A percentile compares a stretch with the other conserved stretches of the same genome.
These are phyloP conservation scores for Limnothrissa miodon DNA, from an alignment of 2,113 vertebrate genomes.

Conservation along the genomic window DNA sequence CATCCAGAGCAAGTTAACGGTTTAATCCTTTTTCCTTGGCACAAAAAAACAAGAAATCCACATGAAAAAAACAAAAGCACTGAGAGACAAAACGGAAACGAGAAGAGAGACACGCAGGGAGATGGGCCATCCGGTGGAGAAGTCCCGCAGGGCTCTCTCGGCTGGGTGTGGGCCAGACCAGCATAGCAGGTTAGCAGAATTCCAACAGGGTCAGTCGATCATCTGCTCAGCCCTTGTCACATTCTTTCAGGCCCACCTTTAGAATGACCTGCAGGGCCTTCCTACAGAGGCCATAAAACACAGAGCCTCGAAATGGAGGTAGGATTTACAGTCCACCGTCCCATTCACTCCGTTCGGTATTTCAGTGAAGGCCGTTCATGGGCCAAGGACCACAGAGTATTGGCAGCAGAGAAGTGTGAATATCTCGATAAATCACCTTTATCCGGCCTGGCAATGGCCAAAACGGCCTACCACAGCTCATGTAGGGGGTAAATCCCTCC, in stretches of 20 bases:
- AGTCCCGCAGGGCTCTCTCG: neutral
- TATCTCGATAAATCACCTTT: conserved; percentile 2
- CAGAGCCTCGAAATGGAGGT: neutral
- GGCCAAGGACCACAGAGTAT: neutral
- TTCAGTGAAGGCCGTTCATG: neutral
- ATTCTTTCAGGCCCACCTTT: neutral
- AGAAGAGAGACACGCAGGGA: neutral
- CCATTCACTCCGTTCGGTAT: neutral
- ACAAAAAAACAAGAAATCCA: conserved; percentile 1
- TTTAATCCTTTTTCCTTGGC: neutral
- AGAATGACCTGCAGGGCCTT: neutral
- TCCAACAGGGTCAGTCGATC: conserved; percentile 5
- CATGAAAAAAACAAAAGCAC: conserved; percentile 1
- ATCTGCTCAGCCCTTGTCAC: neutral
- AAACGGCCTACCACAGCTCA: neutral
- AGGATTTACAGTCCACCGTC: neutral
- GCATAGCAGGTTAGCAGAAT: conserved; percentile 26
- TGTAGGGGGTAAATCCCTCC: neutral
- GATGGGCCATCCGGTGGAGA: neutral
- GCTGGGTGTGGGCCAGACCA: conserved; percentile 9
- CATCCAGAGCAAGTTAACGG: conserved; percentile 18
- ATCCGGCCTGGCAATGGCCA: neutral
- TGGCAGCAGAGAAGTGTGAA: neutral
- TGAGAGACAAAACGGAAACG: no score
- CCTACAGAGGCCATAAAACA: neutral